These are phyloP conservation scores for Rynchops niger DNA, from an alignment of 2,113 vertebrate genomes.

Conservation along the genomic window DNA sequence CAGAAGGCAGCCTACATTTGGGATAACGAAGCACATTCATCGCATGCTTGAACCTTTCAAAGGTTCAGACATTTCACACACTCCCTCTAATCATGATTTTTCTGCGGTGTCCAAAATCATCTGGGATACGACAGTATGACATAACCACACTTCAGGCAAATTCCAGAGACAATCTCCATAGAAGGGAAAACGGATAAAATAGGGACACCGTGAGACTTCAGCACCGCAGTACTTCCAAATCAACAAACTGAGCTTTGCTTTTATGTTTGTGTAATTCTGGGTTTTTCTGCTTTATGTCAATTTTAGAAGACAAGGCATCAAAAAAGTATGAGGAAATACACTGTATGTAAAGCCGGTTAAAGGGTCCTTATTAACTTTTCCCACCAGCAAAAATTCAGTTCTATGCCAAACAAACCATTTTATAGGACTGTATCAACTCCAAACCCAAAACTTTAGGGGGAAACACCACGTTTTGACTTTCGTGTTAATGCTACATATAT, in stretches of 20 bases:
- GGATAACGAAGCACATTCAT: slow-evolving; percentile 15
- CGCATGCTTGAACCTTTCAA: neutral
- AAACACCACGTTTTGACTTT: neutral
- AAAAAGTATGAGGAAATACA: neutral
- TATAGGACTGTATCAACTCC: neutral
- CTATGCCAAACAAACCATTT: neutral
- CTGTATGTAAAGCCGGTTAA: neutral
- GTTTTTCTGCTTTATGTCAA: neutral
- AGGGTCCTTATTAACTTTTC: neutral
- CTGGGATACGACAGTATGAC: neutral
- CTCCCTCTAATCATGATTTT: neutral
- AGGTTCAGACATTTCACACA: slow-evolving; percentile 8
- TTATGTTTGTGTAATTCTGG: neutral
- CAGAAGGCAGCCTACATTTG: slow-evolving; percentile 29
- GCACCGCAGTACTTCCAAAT: neutral
- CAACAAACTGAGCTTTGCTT: neutral
- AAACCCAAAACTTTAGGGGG: neutral
- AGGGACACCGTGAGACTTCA: neutral
- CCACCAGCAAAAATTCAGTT: neutral
- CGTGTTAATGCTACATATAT: neutral
- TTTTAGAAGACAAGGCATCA: neutral
- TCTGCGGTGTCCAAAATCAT: neutral
- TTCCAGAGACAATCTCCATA: neutral
- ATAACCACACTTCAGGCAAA: neutral
- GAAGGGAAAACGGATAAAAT: neutral